A percentile compares a stretch with the other conserved stretches of the same genome.
These are phyloP conservation scores for Phenganax subtilis DNA, from an alignment of 92 coral and sea anemone species.

Conservation along the genomic window DNA sequence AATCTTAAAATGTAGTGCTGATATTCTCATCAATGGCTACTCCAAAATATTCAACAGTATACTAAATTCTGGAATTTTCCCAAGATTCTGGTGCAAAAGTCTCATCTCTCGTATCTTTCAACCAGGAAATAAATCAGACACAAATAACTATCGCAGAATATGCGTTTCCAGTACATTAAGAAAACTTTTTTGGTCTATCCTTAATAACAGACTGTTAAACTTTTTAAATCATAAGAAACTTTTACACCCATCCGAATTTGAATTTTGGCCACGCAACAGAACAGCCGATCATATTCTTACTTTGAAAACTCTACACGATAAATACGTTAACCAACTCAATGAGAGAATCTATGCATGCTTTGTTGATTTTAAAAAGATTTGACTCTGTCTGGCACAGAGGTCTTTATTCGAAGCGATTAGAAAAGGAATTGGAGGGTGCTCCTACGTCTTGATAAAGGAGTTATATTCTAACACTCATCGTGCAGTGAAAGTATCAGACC, in stretches of 20 bases:
- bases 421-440: slow-evolving; percentile 9
- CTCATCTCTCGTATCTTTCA: too few relatives aligned
- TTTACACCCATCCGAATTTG: slow-evolving; percentile 26
- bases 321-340: slow-evolving; percentile 6
- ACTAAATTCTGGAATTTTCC: slow-evolving; percentile 4
- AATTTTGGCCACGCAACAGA: slow-evolving; percentile 19
- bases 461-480: slow-evolving; percentile 34
- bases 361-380: slow-evolving; percentile 34
- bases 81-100: slow-evolving; percentile 19
- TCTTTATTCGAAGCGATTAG: background rate
- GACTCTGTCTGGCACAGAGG: slow-evolving; percentile 37
- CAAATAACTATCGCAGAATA: too few relatives aligned
- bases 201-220: background rate
- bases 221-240: slow-evolving; percentile 13
- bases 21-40: background rate
- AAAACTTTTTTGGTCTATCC: too few relatives aligned
- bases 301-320: background rate
- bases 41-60: slow-evolving; percentile 5
- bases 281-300: slow-evolving; percentile 22
- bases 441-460: slow-evolving; percentile 23
- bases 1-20: slow-evolving; percentile 21
- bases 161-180: too few relatives aligned
- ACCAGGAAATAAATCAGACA: too few relatives aligned
- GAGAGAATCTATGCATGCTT: slow-evolving; percentile 25
- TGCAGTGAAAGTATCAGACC: slow-evolving; percentile 25